A percentile compares a stretch with the other conserved stretches of the same genome.
Conservation (phyloP, 2,113 vertebrate species). For the Brachypteracias leptosomus region DNA sequence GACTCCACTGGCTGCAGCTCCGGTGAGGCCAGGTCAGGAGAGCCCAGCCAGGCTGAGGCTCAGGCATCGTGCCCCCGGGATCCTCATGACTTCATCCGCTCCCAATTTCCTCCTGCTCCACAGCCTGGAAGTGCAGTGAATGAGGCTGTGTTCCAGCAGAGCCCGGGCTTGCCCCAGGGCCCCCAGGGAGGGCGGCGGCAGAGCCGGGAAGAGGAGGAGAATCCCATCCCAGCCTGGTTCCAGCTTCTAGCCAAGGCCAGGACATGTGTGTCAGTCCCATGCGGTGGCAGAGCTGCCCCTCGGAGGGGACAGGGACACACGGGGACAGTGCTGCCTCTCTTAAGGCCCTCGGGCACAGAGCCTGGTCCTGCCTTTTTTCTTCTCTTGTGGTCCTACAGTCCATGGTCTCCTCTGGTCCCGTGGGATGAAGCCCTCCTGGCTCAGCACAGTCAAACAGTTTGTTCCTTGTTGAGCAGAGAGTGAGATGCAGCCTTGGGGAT, state of each 20-base stretch:
- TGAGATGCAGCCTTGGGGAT: background rate
- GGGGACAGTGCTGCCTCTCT: background rate
- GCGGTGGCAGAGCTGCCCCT: background rate
- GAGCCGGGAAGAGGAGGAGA: background rate
- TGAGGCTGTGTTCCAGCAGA: background rate
- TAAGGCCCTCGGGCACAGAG: background rate
- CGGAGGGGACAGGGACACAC: accelerated
- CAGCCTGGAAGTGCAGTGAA: conserved; percentile 12
- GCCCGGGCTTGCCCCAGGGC: background rate
- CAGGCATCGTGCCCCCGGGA: background rate
- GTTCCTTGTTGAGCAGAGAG: background rate
- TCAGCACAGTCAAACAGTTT: background rate
- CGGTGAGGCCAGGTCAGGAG: accelerated
- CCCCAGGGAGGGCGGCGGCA: background rate
- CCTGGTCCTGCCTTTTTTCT: background rate
- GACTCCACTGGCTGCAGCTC: accelerated
- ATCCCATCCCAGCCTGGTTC: background rate
- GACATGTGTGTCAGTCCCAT: background rate
- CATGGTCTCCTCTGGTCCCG: background rate
- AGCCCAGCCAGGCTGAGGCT: background rate
- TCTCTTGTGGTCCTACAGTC: background rate
- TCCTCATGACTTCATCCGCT: conserved; percentile 8
- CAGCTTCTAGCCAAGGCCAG: background rate
- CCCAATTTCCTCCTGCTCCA: background rate
- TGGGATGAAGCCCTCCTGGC: background rate